Evolutionary conservation across 2,888 invertebrate species (phyloP).

Genomic region (Cylindroiulus punctatus): DNA sequence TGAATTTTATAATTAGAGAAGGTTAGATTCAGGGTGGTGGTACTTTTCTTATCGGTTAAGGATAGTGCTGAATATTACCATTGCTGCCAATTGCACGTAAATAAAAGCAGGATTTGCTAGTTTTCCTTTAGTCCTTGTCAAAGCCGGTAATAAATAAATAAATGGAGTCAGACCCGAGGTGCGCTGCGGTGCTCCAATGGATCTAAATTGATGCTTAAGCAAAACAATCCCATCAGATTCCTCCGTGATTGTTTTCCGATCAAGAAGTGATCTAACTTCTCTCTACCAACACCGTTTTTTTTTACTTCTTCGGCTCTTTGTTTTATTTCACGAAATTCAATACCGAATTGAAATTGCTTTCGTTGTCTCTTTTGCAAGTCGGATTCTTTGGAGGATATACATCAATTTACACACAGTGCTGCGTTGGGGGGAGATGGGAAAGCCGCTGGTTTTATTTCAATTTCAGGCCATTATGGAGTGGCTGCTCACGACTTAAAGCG

Average conservation of each 20-base stretch:
- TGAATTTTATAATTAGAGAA: too few relatives aligned
- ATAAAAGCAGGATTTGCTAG: neutral
- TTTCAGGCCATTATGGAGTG: constrained; percentile 30
- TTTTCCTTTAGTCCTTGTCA: neutral
- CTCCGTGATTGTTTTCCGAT: constrained; percentile 42
- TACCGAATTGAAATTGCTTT: constrained; percentile 37
- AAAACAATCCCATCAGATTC: constrained; percentile 42
- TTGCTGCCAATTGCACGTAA: neutral
- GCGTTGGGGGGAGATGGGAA: neutral
- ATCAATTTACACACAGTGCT: constrained; percentile 21
- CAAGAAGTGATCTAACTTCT: constrained; percentile 23
- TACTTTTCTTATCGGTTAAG: too few relatives aligned
- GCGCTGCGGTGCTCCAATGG: constrained; percentile 8
- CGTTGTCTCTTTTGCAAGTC: constrained; percentile 42
- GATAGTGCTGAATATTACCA: neutral
- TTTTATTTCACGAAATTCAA: constrained; percentile 29
- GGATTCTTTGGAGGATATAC: neutral
- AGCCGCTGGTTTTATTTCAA: constrained; percentile 29
- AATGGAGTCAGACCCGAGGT: constrained; percentile 15
- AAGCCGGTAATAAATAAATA: neutral
- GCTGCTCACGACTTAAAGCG: constrained; percentile 3
- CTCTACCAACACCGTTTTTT: neutral
- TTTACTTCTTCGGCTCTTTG: neutral
- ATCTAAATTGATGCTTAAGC: constrained; percentile 42
- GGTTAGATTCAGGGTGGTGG: too few relatives aligned